A percentile compares a stretch with the other conserved stretches of the same genome.
Conservation (phyloP, 2,113 vertebrate genomes). For the Megaleporinus macrocephalus region DNA sequence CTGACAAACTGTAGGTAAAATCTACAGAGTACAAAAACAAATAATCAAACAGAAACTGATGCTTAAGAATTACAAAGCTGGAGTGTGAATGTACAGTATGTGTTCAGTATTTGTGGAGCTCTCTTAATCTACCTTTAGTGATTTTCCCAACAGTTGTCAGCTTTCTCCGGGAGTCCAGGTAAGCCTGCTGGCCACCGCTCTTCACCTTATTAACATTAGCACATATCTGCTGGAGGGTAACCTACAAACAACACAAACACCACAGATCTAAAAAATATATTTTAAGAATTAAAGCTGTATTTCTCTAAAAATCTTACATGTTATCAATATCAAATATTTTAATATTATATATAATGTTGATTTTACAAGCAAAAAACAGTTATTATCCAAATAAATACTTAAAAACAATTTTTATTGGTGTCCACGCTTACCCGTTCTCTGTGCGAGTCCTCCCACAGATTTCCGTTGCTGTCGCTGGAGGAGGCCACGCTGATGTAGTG, state of each 20-base stretch:
- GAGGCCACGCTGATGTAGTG: constrained; percentile 83
- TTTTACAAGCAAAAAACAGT: too few relatives aligned
- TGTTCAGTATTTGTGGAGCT: too few relatives aligned
- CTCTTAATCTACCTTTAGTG: constrained; percentile 59
- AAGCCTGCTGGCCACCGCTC: constrained; percentile 80
- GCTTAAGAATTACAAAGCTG: too few relatives aligned
- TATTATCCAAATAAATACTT: too few relatives aligned
- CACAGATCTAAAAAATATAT: background rate
- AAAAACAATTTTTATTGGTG: background rate
- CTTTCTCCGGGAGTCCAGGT: constrained; percentile 78
- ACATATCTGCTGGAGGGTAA: constrained; percentile 85
- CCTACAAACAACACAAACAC: constrained; percentile 62
- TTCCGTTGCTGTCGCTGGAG: constrained; percentile 86
- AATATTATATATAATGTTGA: too few relatives aligned
- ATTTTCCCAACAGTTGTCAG: constrained; percentile 54
- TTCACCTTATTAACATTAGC: constrained; percentile 84
- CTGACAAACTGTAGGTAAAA: too few relatives aligned
- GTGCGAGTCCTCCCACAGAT: constrained; percentile 77
- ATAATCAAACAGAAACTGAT: too few relatives aligned
- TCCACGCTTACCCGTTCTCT: constrained; percentile 69
- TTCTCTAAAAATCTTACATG: too few relatives aligned
- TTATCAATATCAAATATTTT: too few relatives aligned
- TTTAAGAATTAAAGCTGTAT: too few relatives aligned
- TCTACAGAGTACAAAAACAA: too few relatives aligned
- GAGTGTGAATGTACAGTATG: too few relatives aligned